These are phyloP conservation scores for Amphipyra tragopoginis DNA, from an alignment of 2,888 invertebrate species.

Conservation along the genomic window DNA sequence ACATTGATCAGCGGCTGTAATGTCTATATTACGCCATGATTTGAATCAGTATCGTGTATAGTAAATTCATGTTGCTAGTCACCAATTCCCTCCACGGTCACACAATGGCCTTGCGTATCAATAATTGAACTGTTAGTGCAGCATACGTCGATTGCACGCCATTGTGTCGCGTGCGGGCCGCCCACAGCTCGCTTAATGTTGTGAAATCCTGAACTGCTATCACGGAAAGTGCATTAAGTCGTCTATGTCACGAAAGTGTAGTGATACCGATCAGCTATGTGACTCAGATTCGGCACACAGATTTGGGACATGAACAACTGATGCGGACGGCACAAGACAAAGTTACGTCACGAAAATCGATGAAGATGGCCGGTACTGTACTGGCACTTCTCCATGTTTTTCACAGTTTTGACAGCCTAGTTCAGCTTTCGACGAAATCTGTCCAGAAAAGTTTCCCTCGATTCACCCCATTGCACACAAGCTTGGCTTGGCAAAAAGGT, in stretches of 20 bases:
- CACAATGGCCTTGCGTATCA: constrained; percentile 56
- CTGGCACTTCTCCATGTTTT: constrained; percentile 56
- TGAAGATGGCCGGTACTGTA: constrained; percentile 29
- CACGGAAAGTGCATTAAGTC: constrained; percentile 57
- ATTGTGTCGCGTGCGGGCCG: constrained; percentile 55
- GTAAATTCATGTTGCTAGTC: constrained; percentile 37
- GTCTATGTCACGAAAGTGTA: constrained; percentile 48
- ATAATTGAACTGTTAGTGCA: constrained; percentile 59
- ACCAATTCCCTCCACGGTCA: constrained; percentile 53
- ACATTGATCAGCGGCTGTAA: constrained; percentile 13
- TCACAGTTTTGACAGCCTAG: constrained; percentile 33
- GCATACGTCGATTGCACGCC: constrained; percentile 56
- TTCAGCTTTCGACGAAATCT: constrained; percentile 28
- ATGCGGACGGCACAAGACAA: constrained; percentile 39
- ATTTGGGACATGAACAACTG: constrained; percentile 40
- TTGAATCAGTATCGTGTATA: constrained; percentile 33
- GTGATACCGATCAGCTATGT: constrained; percentile 50
- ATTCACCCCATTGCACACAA: constrained; percentile 23
- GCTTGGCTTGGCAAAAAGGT: constrained; percentile 16
- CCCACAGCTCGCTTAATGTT: constrained; percentile 37
- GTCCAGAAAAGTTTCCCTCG: constrained; percentile 35
- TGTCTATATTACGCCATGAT: constrained; percentile 20
- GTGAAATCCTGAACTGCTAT: constrained; percentile 53
- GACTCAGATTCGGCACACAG: constrained; percentile 49
- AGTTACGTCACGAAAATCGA: constrained; percentile 52